Conservation (phyloP, 2,888 invertebrate species). For the Philhelius pedissequus region DNA sequence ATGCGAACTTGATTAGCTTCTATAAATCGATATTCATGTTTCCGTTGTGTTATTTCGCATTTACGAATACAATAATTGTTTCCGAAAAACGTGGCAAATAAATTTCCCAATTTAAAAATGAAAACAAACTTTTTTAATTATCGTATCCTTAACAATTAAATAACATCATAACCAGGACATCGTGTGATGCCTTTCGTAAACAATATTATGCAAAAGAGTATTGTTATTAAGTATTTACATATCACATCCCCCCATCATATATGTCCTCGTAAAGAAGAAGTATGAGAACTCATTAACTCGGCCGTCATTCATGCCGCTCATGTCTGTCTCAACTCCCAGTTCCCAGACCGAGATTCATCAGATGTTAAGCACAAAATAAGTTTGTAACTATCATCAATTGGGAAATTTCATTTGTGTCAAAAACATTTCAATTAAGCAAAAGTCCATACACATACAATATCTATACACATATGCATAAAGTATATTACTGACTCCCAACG, state of each 20-base stretch:
- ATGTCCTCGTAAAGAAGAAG: not conserved
- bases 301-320: not conserved
- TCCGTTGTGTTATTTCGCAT: no score
- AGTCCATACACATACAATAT: not conserved
- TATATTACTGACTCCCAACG: not conserved
- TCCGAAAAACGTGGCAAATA: no score
- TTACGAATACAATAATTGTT: no score
- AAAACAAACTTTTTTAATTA: no score
- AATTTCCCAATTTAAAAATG: no score
- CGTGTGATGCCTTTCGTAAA: not conserved
- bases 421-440: constrained; percentile 53
- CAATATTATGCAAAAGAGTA: constrained; percentile 24
- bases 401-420: constrained; percentile 15
- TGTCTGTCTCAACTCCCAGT: no score
- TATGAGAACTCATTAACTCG: constrained; percentile 19
- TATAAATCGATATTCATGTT: no score
- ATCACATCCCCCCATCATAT: not conserved
- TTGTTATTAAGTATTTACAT: constrained; percentile 46
- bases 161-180: constrained; percentile 33
- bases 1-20: no score
- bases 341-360: not conserved
- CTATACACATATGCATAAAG: not conserved
- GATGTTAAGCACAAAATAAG: constrained; percentile 5
- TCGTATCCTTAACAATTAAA: no score
- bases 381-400: constrained; percentile 17